phyloP scores from a whole-genome alignment of 2,113 vertebrate genomes.

The Microtus richardsoni region DNA sequence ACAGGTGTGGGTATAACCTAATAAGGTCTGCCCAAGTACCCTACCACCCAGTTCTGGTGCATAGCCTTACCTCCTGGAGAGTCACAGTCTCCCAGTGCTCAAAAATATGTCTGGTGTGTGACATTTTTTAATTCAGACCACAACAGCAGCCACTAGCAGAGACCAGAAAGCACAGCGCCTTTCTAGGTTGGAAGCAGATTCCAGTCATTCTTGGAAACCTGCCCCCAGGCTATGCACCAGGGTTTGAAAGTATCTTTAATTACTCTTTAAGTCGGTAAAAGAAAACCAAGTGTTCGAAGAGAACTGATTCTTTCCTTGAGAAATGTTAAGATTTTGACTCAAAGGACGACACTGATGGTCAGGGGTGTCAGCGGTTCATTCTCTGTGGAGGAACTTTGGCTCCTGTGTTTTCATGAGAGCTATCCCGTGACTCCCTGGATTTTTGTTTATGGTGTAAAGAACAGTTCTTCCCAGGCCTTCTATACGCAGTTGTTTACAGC shows the following conservation, averaged over 20 bases:
- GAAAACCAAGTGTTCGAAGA: background rate
- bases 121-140: too few relatives aligned
- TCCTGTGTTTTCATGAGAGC: background rate
- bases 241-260: background rate
- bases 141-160: background rate
- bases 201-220: background rate
- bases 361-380: background rate
- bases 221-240: background rate
- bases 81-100: background rate
- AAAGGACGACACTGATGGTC: background rate
- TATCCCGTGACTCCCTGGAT: background rate
- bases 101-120: background rate
- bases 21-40: background rate
- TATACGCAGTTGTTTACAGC: background rate
- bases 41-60: background rate
- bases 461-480: background rate
- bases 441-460: background rate
- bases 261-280: background rate
- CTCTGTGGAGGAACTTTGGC: background rate
- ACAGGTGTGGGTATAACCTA: background rate
- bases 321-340: background rate
- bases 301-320: background rate
- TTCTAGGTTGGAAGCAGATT: background rate
- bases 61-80: background rate
- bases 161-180: background rate